These are phyloP conservation scores for Clanis bilineata DNA, from an alignment of 2,888 invertebrate species.

Conservation along the genomic window DNA sequence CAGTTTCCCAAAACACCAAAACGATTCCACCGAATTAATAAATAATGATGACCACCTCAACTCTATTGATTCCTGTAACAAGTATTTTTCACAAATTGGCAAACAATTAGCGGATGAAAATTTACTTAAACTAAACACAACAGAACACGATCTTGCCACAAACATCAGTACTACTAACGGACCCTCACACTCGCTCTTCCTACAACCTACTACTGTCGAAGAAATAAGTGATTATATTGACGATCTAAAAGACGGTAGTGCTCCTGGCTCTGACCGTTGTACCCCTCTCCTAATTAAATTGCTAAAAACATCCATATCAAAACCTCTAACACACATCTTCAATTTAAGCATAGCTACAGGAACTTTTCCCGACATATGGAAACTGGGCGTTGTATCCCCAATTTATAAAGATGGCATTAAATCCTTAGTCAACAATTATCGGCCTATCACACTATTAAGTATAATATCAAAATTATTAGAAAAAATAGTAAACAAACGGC, in stretches of 20 bases:
- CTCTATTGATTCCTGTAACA: not conserved
- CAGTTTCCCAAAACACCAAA: not conserved
- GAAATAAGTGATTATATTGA: not conserved
- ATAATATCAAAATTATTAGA: not conserved
- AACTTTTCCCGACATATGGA: not conserved
- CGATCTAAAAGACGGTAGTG: not conserved
- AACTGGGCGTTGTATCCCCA: not conserved
- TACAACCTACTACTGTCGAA: not conserved
- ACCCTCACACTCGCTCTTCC: not conserved
- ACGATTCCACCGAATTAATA: not conserved
- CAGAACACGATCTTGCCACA: not conserved
- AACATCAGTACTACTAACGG: not conserved
- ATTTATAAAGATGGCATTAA: not conserved
- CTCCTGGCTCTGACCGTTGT: not conserved
- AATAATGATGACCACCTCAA: not conserved
- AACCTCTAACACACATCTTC: not conserved
- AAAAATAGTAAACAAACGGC: conserved; percentile 3
- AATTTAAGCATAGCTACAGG: not conserved
- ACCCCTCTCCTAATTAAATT: not conserved
- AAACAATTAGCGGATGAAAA: not conserved
- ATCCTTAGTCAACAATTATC: not conserved
- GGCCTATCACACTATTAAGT: not conserved
- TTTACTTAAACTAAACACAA: not conserved
- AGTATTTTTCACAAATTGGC: not conserved
- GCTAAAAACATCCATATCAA: not conserved